A percentile compares a stretch with the other conserved stretches of the same genome.
Conservation (phyloP, 2,113 vertebrate genomes). For the Archocentrus centrarchus region DNA sequence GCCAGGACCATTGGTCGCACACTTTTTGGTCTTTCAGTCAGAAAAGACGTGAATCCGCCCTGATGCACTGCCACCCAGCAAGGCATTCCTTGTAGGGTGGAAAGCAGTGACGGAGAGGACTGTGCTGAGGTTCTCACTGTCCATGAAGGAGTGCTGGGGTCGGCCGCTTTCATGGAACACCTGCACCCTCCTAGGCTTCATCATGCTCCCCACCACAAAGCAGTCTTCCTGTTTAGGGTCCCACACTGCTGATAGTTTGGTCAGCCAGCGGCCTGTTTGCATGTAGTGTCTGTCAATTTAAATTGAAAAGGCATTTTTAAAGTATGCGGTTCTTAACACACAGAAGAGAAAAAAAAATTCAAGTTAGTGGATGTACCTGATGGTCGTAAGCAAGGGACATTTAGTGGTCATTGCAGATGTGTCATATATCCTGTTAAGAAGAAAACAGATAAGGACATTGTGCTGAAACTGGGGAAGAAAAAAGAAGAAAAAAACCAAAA, state of each 20-base stretch:
- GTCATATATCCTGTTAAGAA: slow-evolving; percentile 84
- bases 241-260: slow-evolving; percentile 86
- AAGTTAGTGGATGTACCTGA: slow-evolving; percentile 76
- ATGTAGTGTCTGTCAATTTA: slow-evolving; percentile 79
- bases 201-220: slow-evolving; percentile 86
- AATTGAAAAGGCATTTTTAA: not conserved
- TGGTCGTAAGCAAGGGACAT: slow-evolving; percentile 65
- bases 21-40: slow-evolving; percentile 32
- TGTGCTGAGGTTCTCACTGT: slow-evolving; percentile 74
- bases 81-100: slow-evolving; percentile 82
- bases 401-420: slow-evolving; percentile 74
- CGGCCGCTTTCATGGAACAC: slow-evolving; percentile 84
- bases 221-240: slow-evolving; percentile 90
- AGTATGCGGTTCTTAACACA: not conserved
- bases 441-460: not conserved
- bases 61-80: slow-evolving; percentile 86
- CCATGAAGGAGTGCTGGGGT: slow-evolving; percentile 75
- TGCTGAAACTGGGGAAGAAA: not conserved
- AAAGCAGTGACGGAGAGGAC: slow-evolving; percentile 84
- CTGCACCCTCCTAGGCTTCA: slow-evolving; percentile 74
- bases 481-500: not conserved
- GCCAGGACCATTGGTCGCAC: not conserved
- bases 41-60: slow-evolving; percentile 87
- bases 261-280: slow-evolving; percentile 84
- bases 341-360: not conserved